phyloP scores from a whole-genome alignment of 2,113 vertebrate species.

The Amblyornis subalaris region DNA sequence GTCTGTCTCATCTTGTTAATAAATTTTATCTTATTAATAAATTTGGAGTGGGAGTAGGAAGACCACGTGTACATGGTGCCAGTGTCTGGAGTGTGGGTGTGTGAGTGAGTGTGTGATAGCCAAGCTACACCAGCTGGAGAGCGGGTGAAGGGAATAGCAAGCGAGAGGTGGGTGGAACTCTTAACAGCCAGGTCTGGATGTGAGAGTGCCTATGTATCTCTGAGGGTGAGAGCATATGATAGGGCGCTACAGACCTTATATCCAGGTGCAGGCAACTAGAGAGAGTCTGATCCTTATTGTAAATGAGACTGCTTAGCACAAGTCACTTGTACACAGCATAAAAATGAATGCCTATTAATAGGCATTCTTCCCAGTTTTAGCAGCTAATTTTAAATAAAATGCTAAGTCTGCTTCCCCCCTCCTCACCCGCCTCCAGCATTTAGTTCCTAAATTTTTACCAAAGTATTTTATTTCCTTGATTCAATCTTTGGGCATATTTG shows the following conservation, averaged over 20 bases:
- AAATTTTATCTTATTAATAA: background rate
- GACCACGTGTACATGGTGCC: no score
- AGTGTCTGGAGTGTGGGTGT: background rate
- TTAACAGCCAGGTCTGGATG: background rate
- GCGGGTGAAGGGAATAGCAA: background rate
- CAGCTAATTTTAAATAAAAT: background rate
- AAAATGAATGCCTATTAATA: background rate
- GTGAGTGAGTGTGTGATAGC: background rate
- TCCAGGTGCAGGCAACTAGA: background rate
- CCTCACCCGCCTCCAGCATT: background rate
- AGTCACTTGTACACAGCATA: background rate
- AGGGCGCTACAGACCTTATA: background rate
- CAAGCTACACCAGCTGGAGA: background rate
- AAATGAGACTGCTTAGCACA: background rate
- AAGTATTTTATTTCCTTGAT: background rate
- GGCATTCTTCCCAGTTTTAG: background rate
- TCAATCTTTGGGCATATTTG: background rate
- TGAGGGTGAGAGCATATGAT: background rate
- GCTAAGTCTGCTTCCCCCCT: background rate
- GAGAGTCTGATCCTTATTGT: background rate
- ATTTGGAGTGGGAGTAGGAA: background rate
- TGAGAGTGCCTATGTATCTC: accelerated
- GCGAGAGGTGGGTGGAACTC: background rate
- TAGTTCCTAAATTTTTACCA: background rate
- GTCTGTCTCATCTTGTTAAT: background rate